These are phyloP conservation scores for Virgularia gustaviana DNA, from an alignment of 92 coral and sea anemone species.

Conservation along the genomic window DNA sequence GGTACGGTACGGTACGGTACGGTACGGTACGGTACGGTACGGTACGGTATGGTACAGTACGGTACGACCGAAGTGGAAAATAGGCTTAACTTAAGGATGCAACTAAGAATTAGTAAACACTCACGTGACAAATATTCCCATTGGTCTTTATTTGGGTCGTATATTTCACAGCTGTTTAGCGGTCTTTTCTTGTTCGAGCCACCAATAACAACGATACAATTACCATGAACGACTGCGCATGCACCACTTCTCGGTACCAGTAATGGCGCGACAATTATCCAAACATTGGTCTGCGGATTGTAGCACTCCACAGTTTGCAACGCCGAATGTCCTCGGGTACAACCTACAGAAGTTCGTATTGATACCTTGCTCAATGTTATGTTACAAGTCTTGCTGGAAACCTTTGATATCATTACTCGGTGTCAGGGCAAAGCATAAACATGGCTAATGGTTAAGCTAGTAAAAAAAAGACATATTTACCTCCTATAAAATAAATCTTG, in stretches of 20 bases:
- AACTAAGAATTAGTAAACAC: neutral
- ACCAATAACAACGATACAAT: constrained; percentile 73
- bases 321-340: constrained; percentile 57
- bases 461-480: too few relatives aligned
- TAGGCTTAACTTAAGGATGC: neutral
- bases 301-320: constrained; percentile 73
- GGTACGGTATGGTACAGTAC: neutral
- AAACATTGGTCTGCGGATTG: constrained; percentile 62
- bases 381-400: neutral
- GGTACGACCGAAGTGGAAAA: too few relatives aligned
- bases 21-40: neutral
- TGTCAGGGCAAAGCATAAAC: too few relatives aligned
- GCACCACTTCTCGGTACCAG: constrained; percentile 87
- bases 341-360: constrained; percentile 49
- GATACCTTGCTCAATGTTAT: neutral
- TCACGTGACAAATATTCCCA: constrained; percentile 75
- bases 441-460: too few relatives aligned
- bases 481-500: constrained; percentile 77
- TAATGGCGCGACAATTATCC: constrained; percentile 70
- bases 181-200: constrained; percentile 66
- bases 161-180: constrained; percentile 75
- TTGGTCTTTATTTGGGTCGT: constrained; percentile 58
- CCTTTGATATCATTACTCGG: too few relatives aligned
- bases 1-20: neutral
- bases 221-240: constrained; percentile 75